These are phyloP conservation scores for Tachuris rubrigastra DNA, from an alignment of 2,113 vertebrate species.

Conservation along the genomic window DNA sequence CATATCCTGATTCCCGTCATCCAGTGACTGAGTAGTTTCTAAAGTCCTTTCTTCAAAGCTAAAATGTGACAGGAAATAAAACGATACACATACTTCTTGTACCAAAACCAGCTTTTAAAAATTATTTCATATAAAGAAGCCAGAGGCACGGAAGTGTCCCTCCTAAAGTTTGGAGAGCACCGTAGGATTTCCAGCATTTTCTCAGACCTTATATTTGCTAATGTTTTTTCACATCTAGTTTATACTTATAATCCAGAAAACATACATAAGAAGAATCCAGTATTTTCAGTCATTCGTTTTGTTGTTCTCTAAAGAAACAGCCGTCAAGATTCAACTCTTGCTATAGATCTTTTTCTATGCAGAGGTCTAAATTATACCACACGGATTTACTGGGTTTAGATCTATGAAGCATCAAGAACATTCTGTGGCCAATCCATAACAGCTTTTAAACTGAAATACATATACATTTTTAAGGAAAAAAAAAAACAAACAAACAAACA, in stretches of 20 bases:
- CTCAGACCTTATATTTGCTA: not conserved
- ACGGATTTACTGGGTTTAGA: not conserved
- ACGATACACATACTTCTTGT: fast-evolving
- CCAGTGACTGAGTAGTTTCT: not conserved
- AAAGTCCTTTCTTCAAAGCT: not conserved
- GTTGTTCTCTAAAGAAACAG: not conserved
- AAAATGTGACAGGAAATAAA: not conserved
- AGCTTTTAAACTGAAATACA: not conserved
- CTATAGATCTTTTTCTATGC: not conserved
- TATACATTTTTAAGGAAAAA: not conserved
- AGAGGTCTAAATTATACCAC: not conserved
- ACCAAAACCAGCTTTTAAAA: not conserved
- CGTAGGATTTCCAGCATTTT: not conserved
- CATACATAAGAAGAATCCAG: not conserved
- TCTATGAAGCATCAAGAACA: not conserved
- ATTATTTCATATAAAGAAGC: not conserved
- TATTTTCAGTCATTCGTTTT: not conserved
- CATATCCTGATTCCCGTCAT: not conserved
- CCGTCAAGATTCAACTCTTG: not conserved
- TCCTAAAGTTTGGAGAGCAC: not conserved
- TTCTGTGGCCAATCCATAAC: not conserved
- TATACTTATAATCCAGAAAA: not conserved
- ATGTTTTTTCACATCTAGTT: not conserved
- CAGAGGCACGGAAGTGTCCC: not conserved
- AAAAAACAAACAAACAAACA: no score